Evolutionary conservation across 2,797 vertebrate genomes (phyloP).

Genomic region (Meda fulgida): DNA sequence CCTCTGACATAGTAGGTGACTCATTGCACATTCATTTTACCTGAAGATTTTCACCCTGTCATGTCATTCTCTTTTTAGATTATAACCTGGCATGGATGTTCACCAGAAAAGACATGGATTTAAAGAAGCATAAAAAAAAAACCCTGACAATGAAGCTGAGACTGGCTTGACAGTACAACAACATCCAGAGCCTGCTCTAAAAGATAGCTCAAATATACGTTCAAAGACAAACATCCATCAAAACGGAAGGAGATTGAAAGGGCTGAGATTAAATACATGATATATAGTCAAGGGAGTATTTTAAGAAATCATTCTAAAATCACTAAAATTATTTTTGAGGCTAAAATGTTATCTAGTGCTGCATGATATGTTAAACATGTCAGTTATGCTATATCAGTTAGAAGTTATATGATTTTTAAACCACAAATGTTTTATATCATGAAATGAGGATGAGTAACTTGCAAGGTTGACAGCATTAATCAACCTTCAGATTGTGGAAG

Average conservation of each 20-base stretch:
- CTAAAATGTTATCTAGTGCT: neutral
- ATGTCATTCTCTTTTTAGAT: constrained; percentile 9
- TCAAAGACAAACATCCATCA: constrained; percentile 23
- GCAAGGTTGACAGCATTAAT: neutral
- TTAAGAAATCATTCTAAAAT: constrained; percentile 6
- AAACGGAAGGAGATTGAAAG: constrained; percentile 32
- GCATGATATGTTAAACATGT: neutral
- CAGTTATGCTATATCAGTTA: neutral
- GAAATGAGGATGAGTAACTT: neutral
- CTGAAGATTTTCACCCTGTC: neutral
- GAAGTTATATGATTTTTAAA: no score
- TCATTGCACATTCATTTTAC: constrained; percentile 16
- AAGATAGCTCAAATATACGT: constrained; percentile 2
- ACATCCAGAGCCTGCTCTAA: constrained; percentile 6
- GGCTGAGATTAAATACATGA: neutral
- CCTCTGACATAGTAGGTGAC: neutral
- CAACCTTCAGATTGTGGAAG: neutral
- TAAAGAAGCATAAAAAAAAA: constrained; percentile 18
- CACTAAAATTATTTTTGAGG: neutral
- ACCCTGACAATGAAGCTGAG: constrained; percentile 11
- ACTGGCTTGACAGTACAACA: constrained; percentile 32
- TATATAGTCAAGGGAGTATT: constrained; percentile 3
- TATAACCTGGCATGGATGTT: constrained; percentile 5
- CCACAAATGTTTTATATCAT: neutral
- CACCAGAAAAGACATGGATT: neutral